These are phyloP conservation scores for Zootoca vivipara DNA, from an alignment of 2,113 vertebrate species.

Conservation along the genomic window DNA sequence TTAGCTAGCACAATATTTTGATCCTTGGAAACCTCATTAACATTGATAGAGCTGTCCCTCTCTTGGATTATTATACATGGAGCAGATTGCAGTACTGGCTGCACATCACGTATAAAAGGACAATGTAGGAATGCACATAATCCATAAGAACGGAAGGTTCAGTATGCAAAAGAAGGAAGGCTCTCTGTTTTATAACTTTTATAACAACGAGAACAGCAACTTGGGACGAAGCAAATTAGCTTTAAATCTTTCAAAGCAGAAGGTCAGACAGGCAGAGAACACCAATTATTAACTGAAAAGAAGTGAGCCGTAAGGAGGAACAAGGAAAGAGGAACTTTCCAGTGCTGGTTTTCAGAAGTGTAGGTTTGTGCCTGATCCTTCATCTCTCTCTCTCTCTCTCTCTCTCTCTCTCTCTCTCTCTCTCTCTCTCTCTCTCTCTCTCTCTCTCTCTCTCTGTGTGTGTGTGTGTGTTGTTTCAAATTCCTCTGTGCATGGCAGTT, in stretches of 20 bases:
- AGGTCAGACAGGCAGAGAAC: not conserved
- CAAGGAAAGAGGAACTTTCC: slow-evolving; percentile 35
- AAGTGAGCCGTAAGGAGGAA: slow-evolving; percentile 29
- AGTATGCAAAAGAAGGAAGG: too few relatives aligned
- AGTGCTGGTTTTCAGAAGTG: slow-evolving; percentile 1
- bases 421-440: too few relatives aligned
- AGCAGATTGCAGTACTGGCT: too few relatives aligned
- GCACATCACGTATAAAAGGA: too few relatives aligned
- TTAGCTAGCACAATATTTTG: too few relatives aligned
- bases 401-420: too few relatives aligned
- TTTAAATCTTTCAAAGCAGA: not conserved
- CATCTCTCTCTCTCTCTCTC: not conserved
- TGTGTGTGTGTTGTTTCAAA: not conserved
- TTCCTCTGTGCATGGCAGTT: slow-evolving; percentile 32
- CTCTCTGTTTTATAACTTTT: not conserved
- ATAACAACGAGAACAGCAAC: not conserved
- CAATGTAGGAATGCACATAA: too few relatives aligned
- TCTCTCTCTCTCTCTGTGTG: too few relatives aligned
- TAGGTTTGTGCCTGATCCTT: not conserved
- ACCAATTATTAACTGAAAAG: not conserved
- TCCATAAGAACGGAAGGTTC: too few relatives aligned
- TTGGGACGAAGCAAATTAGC: not conserved
- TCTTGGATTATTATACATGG: too few relatives aligned
- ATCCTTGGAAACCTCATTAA: too few relatives aligned
- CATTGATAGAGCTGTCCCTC: too few relatives aligned